Percentiles rank a stretch among this genome's conserved stretches.
phyloP scores from a whole-genome alignment of 2,888 invertebrate species.

The Sarcophaga variegata region DNA sequence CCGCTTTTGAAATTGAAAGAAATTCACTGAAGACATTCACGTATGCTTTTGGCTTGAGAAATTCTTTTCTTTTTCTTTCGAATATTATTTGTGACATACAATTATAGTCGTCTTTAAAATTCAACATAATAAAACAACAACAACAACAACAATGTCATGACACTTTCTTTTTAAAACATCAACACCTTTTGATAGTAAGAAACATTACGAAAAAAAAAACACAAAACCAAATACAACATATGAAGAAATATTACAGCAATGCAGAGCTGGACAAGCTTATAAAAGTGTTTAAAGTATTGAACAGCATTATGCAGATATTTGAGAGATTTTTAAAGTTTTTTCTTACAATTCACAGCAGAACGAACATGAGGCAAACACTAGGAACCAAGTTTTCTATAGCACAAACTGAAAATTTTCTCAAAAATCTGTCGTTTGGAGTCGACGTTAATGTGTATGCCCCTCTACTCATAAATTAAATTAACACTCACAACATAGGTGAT shows the following conservation, averaged over 20 bases:
- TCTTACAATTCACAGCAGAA: no score
- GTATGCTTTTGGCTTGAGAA: constrained; percentile 29
- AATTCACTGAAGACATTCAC: constrained; percentile 18
- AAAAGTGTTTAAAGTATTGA: not conserved
- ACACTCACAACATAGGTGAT: no score
- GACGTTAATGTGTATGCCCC: no score
- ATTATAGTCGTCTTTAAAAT: constrained; percentile 65
- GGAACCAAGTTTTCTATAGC: no score
- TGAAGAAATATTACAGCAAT: not conserved
- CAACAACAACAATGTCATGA: constrained; percentile 53
- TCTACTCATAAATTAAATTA: no score
- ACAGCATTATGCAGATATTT: no score
- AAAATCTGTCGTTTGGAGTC: no score
- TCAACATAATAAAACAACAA: constrained; percentile 56
- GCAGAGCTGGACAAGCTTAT: constrained; percentile 41
- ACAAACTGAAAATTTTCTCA: no score
- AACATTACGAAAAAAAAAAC: not conserved
- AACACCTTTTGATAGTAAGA: constrained; percentile 57
- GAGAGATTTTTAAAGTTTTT: not conserved
- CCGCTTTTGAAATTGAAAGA: constrained; percentile 42
- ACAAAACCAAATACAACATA: constrained; percentile 13
- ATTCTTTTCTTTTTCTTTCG: constrained; percentile 37
- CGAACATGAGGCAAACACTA: no score
- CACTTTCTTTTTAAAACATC: constrained; percentile 67
- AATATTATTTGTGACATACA: constrained; percentile 60